Evolutionary conservation across 2,888 invertebrate species (phyloP).

Genomic region (Charanyca ferruginea): DNA sequence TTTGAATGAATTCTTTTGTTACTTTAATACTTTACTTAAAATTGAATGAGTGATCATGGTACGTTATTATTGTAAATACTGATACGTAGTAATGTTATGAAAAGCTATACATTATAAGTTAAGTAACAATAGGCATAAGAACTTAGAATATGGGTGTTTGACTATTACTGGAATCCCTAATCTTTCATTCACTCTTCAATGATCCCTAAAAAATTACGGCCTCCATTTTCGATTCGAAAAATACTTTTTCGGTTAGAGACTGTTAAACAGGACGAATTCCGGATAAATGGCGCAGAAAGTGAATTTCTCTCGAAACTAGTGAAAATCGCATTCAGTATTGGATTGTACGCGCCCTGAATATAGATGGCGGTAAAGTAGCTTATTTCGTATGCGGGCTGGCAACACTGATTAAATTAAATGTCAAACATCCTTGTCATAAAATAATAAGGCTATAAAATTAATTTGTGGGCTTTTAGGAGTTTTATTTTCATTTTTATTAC

Average conservation of each 20-base stretch:
- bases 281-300: constrained; percentile 81
- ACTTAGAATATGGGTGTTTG: no score
- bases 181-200: constrained; percentile 17
- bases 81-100: no score
- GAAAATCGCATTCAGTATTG: constrained; percentile 80
- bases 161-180: not conserved
- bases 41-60: no score
- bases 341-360: constrained; percentile 68
- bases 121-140: not conserved
- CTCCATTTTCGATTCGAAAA: constrained; percentile 30
- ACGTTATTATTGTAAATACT: no score
- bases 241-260: constrained; percentile 41
- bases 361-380: constrained; percentile 68
- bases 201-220: constrained; percentile 38
- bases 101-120: no score
- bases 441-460: constrained; percentile 55
- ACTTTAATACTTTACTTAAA: no score
- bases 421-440: constrained; percentile 60
- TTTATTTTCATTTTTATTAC: constrained; percentile 47
- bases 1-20: no score
- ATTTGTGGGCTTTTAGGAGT: constrained; percentile 47
- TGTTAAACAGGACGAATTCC: constrained; percentile 63
- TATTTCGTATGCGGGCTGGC: constrained; percentile 68
- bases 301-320: constrained; percentile 82
- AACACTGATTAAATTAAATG: constrained; percentile 62